Percentiles rank a stretch among this genome's conserved stretches.
Evolutionary conservation across 2,797 vertebrate genomes (phyloP).

Genomic region (Ataeniobius toweri): DNA sequence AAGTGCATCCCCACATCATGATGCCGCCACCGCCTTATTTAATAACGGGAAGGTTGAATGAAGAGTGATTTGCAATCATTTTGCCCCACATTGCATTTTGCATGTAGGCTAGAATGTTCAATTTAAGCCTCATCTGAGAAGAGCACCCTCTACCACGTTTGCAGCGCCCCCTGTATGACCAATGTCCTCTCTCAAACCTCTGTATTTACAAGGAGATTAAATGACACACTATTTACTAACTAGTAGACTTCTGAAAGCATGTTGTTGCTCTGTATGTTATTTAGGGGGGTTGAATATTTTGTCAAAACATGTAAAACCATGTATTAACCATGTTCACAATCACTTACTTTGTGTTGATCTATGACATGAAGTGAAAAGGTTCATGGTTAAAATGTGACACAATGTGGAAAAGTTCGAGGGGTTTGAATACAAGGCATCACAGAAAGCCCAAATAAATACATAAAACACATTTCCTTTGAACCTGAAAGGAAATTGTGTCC

Average conservation of each 20-base stretch:
- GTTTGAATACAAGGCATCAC: not conserved
- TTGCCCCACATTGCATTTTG: not conserved
- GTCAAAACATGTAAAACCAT: not conserved
- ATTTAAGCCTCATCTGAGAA: not conserved
- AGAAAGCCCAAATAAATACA: conserved; percentile 20
- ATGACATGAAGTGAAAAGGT: not conserved
- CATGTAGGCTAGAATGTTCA: not conserved
- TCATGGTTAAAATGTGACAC: not conserved
- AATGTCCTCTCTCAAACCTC: not conserved
- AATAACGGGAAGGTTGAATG: not conserved
- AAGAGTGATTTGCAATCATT: not conserved
- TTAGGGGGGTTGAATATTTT: not conserved
- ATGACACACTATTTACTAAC: not conserved
- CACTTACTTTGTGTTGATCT: not conserved
- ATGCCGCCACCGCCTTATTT: not conserved
- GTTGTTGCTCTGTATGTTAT: not conserved
- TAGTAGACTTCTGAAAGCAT: not conserved
- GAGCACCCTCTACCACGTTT: not conserved
- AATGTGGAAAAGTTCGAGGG: not conserved
- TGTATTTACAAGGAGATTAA: not conserved
- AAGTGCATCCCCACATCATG: not conserved
- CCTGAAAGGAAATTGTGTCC: conserved; percentile 24
- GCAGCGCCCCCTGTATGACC: too few relatives aligned
- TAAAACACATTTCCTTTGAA: conserved; percentile 11
- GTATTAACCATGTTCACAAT: not conserved